Percentiles rank a stretch among this genome's conserved stretches.
phyloP scores from a whole-genome alignment of 2,113 vertebrate species.

The Colius striatus region DNA sequence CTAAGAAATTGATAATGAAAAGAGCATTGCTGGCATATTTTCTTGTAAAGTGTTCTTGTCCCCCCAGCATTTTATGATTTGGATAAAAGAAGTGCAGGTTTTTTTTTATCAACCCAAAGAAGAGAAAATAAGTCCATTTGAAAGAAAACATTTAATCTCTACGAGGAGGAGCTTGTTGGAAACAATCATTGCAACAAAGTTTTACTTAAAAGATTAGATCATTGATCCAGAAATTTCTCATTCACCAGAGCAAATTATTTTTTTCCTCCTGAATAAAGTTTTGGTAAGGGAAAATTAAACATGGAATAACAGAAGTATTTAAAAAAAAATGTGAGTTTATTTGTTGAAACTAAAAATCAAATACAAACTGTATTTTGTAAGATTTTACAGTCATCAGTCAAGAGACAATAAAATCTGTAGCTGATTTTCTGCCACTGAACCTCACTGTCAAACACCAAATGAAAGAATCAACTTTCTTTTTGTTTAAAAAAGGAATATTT shows the following conservation, averaged over 20 bases:
- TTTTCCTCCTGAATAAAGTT: not conserved
- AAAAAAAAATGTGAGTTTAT: not conserved
- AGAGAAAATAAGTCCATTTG: not conserved
- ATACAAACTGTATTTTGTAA: not conserved
- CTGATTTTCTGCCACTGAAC: not conserved
- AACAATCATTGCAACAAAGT: not conserved
- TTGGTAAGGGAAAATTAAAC: not conserved
- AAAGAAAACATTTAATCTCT: not conserved
- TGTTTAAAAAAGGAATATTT: not conserved
- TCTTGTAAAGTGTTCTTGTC: not conserved
- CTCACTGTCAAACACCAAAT: not conserved
- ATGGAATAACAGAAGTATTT: not conserved
- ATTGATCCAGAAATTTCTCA: not conserved
- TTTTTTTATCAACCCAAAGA: not conserved
- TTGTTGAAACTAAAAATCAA: not conserved
- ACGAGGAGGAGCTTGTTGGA: not conserved
- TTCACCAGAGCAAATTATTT: not conserved
- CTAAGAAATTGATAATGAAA: not conserved
- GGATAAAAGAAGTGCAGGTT: not conserved
- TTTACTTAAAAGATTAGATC: not conserved
- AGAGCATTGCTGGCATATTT: not conserved
- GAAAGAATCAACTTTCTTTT: not conserved
- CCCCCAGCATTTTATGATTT: not conserved
- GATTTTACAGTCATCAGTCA: not conserved
- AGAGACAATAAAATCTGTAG: not conserved